phyloP scores from a whole-genome alignment of 1,140 invertebrate species.

The Delia radicum region DNA sequence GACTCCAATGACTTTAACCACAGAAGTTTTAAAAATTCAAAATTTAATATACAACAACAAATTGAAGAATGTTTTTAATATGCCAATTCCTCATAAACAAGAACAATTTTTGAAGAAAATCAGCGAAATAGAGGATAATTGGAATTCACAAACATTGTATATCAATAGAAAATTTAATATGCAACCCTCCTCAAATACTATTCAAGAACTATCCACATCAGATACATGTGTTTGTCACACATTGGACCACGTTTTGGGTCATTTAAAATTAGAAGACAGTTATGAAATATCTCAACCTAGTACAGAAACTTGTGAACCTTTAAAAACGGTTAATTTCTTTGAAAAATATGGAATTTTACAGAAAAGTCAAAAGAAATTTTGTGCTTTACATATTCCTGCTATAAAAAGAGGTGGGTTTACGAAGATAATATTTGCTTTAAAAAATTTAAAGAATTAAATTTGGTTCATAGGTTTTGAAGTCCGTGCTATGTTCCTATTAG shows the following conservation, averaged over 20 bases:
- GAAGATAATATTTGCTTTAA: background rate
- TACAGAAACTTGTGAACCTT: constrained; percentile 40
- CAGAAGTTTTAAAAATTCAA: too few species aligned
- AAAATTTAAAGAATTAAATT: background rate
- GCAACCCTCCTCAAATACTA: too few species aligned
- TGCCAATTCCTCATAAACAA: background rate
- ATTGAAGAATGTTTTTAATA: background rate
- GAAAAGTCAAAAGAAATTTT: constrained; percentile 1
- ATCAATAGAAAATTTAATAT: background rate
- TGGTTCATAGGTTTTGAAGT: constrained; percentile 31
- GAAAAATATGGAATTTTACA: constrained; percentile 36
- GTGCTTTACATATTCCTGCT: constrained; percentile 36
- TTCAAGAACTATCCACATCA: background rate
- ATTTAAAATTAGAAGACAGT: constrained; percentile 42
- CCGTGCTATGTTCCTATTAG: constrained; percentile 34
- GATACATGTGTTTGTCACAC: constrained; percentile 29
- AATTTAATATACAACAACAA: background rate
- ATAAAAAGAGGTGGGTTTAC: constrained; percentile 13
- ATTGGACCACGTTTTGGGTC: constrained; percentile 34
- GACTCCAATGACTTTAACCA: too few species aligned
- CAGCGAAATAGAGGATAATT: background rate
- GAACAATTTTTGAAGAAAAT: background rate
- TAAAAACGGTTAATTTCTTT: constrained; percentile 43
- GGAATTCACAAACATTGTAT: background rate
- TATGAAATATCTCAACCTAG: constrained; percentile 36